Evolutionary conservation across 2,888 invertebrate species (phyloP).

Genomic region (Vandiemenella viatica): DNA sequence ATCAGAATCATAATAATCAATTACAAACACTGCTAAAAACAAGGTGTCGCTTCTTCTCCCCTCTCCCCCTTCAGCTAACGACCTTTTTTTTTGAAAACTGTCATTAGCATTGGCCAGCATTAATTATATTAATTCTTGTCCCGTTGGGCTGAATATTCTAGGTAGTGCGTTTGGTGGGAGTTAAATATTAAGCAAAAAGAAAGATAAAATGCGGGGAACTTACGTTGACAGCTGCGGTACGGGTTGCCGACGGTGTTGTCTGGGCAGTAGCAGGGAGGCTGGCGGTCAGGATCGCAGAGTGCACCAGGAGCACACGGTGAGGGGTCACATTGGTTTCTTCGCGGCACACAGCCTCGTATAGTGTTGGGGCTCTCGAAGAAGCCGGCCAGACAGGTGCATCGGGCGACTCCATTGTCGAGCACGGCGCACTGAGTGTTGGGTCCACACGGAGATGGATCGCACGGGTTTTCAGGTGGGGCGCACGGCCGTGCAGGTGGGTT

Average conservation of each 20-base stretch:
- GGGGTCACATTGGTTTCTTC: conserved; percentile 65
- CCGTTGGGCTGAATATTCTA: too few relatives aligned
- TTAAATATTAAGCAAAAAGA: too few relatives aligned
- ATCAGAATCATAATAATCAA: too few relatives aligned
- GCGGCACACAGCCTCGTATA: conserved; percentile 66
- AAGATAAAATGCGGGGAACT: conserved; percentile 7
- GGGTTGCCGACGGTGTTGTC: conserved; percentile 69
- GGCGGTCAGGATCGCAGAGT: conserved; percentile 60
- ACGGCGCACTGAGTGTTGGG: conserved; percentile 74
- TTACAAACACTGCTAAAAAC: too few relatives aligned
- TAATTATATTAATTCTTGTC: too few relatives aligned
- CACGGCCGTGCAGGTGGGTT: conserved; percentile 61
- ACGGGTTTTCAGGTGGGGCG: conserved; percentile 57
- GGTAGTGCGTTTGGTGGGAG: too few relatives aligned
- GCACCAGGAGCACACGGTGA: conserved; percentile 68
- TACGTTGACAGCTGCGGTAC: conserved; percentile 52
- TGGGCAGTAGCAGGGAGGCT: conserved; percentile 76
- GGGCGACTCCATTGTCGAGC: conserved; percentile 62
- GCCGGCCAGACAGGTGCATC: conserved; percentile 72
- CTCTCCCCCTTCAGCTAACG: too few relatives aligned
- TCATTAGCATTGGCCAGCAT: too few relatives aligned
- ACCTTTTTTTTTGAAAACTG: too few relatives aligned
- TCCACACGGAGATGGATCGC: conserved; percentile 74
- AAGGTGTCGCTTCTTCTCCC: too few relatives aligned
- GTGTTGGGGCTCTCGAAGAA: conserved; percentile 79